These are phyloP conservation scores for Rhyzopertha dominica DNA, from an alignment of 1,140 invertebrate species.

Conservation along the genomic window DNA sequence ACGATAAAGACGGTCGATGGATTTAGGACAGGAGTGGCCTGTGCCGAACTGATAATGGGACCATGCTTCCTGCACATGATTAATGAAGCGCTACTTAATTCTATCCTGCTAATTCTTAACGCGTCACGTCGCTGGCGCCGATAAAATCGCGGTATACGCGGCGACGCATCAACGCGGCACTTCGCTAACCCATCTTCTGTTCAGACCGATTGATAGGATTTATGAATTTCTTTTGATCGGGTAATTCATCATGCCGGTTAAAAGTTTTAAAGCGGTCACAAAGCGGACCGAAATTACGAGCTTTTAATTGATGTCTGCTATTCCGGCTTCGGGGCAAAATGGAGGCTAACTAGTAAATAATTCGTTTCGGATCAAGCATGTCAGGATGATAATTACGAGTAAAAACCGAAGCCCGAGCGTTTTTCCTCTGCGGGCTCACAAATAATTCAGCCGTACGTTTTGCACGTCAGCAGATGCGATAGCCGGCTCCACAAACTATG, in stretches of 20 bases:
- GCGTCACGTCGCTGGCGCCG: slow-evolving; percentile 25
- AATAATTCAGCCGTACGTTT: too few species aligned
- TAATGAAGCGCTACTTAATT: slow-evolving; percentile 36
- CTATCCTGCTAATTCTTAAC: slow-evolving; percentile 36
- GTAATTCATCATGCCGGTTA: slow-evolving; percentile 20
- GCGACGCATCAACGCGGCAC: slow-evolving; percentile 16
- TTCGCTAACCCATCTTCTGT: slow-evolving; percentile 23
- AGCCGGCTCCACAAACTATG: too few species aligned
- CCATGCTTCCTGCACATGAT: slow-evolving; percentile 29
- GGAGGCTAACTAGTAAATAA: too few species aligned
- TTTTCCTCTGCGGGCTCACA: too few species aligned
- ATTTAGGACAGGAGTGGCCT: slow-evolving; percentile 28
- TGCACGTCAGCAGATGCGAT: too few species aligned
- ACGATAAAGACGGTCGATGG: slow-evolving; percentile 24
- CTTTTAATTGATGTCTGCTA: slow-evolving; percentile 1
- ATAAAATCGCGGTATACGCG: not conserved
- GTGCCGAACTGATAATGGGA: slow-evolving; percentile 24
- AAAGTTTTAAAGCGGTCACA: slow-evolving; percentile 1
- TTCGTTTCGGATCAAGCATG: too few species aligned
- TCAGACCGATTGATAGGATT: slow-evolving; percentile 24
- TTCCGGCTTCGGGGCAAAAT: too few species aligned
- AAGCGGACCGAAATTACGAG: slow-evolving; percentile 1
- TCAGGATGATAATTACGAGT: too few species aligned
- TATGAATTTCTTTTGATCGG: slow-evolving; percentile 22
- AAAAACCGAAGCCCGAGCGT: too few species aligned